Conservation (phyloP, 2,797 vertebrate species). For the Cirrhinus mrigala region DNA sequence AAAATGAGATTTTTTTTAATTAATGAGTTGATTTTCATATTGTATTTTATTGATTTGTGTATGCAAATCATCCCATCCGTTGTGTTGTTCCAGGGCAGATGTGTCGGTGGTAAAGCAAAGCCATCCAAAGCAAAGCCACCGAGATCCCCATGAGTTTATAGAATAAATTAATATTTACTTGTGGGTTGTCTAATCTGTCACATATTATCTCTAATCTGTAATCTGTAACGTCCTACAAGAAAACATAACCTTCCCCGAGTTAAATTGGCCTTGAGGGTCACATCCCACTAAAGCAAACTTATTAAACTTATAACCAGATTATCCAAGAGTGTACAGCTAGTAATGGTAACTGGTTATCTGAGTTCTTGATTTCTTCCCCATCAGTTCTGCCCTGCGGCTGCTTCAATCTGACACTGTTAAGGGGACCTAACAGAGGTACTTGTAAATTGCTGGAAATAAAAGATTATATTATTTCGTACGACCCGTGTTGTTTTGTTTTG, state of each 20-base stretch:
- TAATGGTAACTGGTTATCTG: constrained; percentile 2
- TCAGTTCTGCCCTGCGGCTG: constrained; percentile 50
- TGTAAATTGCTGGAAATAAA: constrained; percentile 85
- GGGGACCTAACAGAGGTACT: constrained; percentile 71
- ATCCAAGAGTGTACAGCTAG: constrained; percentile 15
- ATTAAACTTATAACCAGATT: too few species aligned
- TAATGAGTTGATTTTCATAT: constrained; percentile 69
- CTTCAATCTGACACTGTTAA: constrained; percentile 64
- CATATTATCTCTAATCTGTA: background rate
- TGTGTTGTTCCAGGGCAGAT: constrained; percentile 46
- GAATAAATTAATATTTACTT: constrained; percentile 8
- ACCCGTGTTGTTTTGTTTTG: constrained; percentile 45
- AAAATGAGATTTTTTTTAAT: constrained; percentile 55
- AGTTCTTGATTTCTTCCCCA: constrained; percentile 19
- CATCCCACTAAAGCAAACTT: constrained; percentile 20
- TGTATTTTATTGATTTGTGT: constrained; percentile 60
- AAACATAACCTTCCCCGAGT: constrained; percentile 26
- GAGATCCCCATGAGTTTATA: constrained; percentile 42
- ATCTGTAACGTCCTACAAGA: constrained; percentile 13
- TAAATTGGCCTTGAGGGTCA: background rate
- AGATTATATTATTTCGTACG: constrained; percentile 80
- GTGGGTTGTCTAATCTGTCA: constrained; percentile 36
- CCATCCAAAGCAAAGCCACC: constrained; percentile 36
- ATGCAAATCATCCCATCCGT: constrained; percentile 24
- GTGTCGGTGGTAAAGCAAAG: constrained; percentile 40